Percentiles rank a stretch among this genome's conserved stretches.
phyloP scores from a whole-genome alignment of 2,113 vertebrate species.

The Oryzias melastigma region DNA sequence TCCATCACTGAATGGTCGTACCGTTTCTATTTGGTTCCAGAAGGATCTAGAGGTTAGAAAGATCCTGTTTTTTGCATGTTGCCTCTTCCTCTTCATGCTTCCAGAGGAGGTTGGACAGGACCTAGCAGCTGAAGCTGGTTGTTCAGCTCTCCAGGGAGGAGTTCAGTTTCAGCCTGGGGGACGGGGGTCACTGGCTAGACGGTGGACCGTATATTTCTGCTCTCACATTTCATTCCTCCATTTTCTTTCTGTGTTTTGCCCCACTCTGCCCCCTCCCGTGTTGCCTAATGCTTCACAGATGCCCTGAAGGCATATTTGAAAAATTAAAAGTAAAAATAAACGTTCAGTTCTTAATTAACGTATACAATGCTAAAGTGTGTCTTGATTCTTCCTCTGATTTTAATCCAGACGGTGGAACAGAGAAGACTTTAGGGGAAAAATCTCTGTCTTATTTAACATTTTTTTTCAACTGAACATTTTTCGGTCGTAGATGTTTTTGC shows the following conservation, averaged over 20 bases:
- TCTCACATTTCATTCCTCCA: constrained; percentile 13
- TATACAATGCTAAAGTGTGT: too few species aligned
- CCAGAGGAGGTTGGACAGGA: constrained; percentile 22
- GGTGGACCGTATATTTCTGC: constrained; percentile 31
- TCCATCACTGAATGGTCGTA: too few species aligned
- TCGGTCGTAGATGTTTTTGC: too few species aligned
- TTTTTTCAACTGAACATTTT: too few species aligned
- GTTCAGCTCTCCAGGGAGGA: constrained; percentile 35
- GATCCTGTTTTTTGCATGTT: not conserved
- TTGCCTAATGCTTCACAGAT: constrained; percentile 64
- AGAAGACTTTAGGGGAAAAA: too few species aligned
- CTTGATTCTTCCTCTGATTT: too few species aligned
- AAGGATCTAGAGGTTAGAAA: too few species aligned
- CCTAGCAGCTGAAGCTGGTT: constrained; percentile 41
- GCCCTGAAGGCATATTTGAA: constrained; percentile 1
- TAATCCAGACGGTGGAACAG: too few species aligned
- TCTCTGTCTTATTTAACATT: too few species aligned
- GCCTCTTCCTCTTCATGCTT: constrained; percentile 28
- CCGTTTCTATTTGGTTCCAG: too few species aligned
- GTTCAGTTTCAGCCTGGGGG: constrained; percentile 58
- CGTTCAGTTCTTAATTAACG: too few species aligned
- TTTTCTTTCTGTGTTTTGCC: not conserved
- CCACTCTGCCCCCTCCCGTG: constrained; percentile 9
- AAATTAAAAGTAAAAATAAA: too few species aligned
- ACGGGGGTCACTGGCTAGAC: constrained; percentile 50